A percentile compares a stretch with the other conserved stretches of the same genome.
phyloP scores from a whole-genome alignment of 2,888 invertebrate genomes.

The Drosophila anceps region DNA sequence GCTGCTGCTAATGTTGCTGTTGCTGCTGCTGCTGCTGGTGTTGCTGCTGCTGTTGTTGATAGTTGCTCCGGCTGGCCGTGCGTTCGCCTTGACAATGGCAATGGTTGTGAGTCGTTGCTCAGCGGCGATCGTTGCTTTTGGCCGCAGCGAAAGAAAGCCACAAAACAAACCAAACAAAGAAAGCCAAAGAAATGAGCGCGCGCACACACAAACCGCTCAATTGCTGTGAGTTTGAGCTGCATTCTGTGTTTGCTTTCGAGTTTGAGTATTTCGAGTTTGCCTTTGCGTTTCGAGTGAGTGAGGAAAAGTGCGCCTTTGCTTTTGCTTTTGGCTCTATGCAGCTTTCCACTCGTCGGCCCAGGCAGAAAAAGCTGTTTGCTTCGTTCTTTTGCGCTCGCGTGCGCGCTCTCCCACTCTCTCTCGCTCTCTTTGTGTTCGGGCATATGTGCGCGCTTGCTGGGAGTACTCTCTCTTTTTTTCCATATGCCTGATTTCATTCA shows the following conservation, averaged over 20 bases:
- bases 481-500: conserved; percentile 69
- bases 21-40: conserved; percentile 33
- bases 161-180: conserved; percentile 75
- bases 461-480: conserved; percentile 32
- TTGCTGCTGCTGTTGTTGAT: conserved; percentile 39
- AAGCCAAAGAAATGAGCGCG: conserved; percentile 72
- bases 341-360: conserved; percentile 42
- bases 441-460: conserved; percentile 5
- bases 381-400: conserved; percentile 15
- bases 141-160: conserved; percentile 69
- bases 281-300: conserved; percentile 23
- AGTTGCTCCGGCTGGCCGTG: conserved; percentile 75
- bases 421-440: neutral
- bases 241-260: conserved; percentile 45
- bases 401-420: conserved; percentile 30
- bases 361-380: conserved; percentile 38
- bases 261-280: conserved; percentile 26
- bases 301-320: conserved; percentile 19
- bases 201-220: conserved; percentile 66
- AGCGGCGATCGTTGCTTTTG: conserved; percentile 64
- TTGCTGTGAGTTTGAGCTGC: conserved; percentile 41
- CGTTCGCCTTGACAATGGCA: conserved; percentile 84
- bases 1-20: too few species aligned
- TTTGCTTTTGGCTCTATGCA: conserved; percentile 18
- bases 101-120: conserved; percentile 76